phyloP scores from a whole-genome alignment of 2,888 invertebrate genomes.

The Timandra comae region DNA sequence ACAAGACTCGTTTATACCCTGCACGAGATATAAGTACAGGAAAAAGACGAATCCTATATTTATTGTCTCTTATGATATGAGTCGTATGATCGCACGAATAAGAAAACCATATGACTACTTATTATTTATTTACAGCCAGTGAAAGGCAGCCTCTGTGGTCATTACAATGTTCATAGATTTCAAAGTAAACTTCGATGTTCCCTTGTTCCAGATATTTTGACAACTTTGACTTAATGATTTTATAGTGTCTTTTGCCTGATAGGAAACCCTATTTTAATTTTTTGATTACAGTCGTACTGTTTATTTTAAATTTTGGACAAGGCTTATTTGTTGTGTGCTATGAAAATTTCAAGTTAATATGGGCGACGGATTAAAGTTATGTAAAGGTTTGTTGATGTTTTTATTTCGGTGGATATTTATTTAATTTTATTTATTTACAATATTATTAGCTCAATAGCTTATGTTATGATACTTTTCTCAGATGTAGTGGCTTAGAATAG shows the following conservation, averaged over 20 bases:
- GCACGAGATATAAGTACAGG: too few relatives aligned
- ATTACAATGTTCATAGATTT: slow-evolving; percentile 47
- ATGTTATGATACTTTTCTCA: too few relatives aligned
- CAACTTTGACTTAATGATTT: slow-evolving; percentile 71
- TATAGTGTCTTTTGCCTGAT: slow-evolving; percentile 58
- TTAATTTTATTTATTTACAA: too few relatives aligned
- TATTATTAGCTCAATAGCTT: too few relatives aligned
- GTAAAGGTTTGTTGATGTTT: too few relatives aligned
- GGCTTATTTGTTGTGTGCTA: slow-evolving; percentile 44
- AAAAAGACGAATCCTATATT: too few relatives aligned
- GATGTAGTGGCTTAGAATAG: too few relatives aligned
- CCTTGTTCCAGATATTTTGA: slow-evolving; percentile 57
- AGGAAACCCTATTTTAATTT: slow-evolving; percentile 56
- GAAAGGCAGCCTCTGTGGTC: slow-evolving; percentile 1
- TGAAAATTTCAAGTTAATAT: slow-evolving; percentile 69
- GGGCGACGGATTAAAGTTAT: slow-evolving; percentile 61
- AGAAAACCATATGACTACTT: background rate
- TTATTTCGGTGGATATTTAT: too few relatives aligned
- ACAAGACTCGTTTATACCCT: too few relatives aligned
- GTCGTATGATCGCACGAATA: too few relatives aligned
- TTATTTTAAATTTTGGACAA: slow-evolving; percentile 50
- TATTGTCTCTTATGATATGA: background rate
- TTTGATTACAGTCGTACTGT: slow-evolving; percentile 44
- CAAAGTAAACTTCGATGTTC: slow-evolving; percentile 37
- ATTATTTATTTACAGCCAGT: slow-evolving; percentile 19